Base-by-base conservation (phyloP, 1,140 invertebrate species). In the Euborellia annulipes region DNA sequence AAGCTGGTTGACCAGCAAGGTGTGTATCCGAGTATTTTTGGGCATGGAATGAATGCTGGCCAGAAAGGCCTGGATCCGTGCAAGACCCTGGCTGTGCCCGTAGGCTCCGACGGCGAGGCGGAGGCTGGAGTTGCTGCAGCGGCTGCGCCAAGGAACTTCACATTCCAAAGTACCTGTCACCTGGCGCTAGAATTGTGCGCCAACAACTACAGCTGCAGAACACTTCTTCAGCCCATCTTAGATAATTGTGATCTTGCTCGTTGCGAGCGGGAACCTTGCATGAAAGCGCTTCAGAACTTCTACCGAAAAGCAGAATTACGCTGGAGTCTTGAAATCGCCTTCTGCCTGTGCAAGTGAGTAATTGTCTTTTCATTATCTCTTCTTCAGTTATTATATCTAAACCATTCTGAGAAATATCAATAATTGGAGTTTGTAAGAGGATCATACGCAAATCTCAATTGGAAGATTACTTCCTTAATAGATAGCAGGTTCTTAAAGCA, bases 331-430 rank as follows among this genome's bases (percentile, higher is more conserved):
- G 85, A 90, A 59, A 83, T 90, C 52, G 87, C 85, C 48, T 89
- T 90, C 66, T 91, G 87, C 62, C 70, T 90, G 37, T 91, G 87
- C 85, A 89, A 81, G 86, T 91, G 66, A 80, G 79, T 74, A n/a
- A n/a, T n/a, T n/a, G n/a, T n/a, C n/a, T n/a, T n/a, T n/a, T n/a
- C n/a, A n/a, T n/a, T n/a, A n/a, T n/a, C n/a, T n/a, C n/a, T n/a
- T n/a, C n/a, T n/a, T n/a, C n/a, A n/a, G n/a, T n/a, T n/a, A n/a
- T n/a, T n/a, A n/a, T n/a, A n/a, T n/a, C n/a, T n/a, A n/a, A n/a
- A n/a, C n/a, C n/a, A n/a, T n/a, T n/a, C n/a, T n/a, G n/a, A n/a
- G n/a, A n/a, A n/a, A n/a, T n/a, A n/a, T n/a, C n/a, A n/a, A n/a
- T n/a, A n/a, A n/a, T n/a, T n/a, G n/a, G n/a, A n/a, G n/a, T n/a